Evolutionary conservation across 1,140 invertebrate species (phyloP), one percentile per base, ranked within the genome.

Genomic region (Drosophila yakuba): DNA sequence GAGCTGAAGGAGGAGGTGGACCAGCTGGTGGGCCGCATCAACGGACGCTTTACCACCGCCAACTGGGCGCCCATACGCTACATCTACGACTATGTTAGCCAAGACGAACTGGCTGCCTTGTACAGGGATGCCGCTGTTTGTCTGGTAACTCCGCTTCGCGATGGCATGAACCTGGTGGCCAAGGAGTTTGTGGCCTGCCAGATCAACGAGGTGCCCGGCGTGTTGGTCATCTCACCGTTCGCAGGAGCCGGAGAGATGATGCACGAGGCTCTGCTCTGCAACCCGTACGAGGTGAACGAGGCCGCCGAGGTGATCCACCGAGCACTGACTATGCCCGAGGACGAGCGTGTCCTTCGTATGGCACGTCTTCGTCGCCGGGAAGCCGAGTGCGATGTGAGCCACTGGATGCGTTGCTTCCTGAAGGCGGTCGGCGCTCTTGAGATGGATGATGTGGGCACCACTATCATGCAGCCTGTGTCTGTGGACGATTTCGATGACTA

Each of bases 131-230:
- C 97, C 0, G 95, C 96, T 0, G 97, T 98, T 0, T 97, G 96
- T 17, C 92, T 98, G 15, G 97, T 98, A 0, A 98, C 97, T 0
- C 97, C 97, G 0, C 92, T 98, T 0, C 93, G 97, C 45, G 97
- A 98, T 91, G 97, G 97, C 47, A 98, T 98, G 97, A 98, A 98
- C 93, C 93, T 98, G 45, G 97, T 98, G 0, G 97, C 97, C 5
- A 98, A 98, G 92, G 97, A 98, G 92, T 98, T 97, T 84, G 97
- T 98, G 2, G 97, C 97, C 5, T 98, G 97, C 89, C 97, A 98
- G 92, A 97, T 97, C 8, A 97, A 97, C 71, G 95, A 95, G 12
- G 95, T 96, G 0, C 97, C 97, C 0, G 97, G 97, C 7, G 97
- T 98, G 0, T 92, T 98, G 5, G 97, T 98, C 45, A 95, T 98